phyloP scores from a whole-genome alignment of 2,888 invertebrate species.

The Melieria picta region DNA sequence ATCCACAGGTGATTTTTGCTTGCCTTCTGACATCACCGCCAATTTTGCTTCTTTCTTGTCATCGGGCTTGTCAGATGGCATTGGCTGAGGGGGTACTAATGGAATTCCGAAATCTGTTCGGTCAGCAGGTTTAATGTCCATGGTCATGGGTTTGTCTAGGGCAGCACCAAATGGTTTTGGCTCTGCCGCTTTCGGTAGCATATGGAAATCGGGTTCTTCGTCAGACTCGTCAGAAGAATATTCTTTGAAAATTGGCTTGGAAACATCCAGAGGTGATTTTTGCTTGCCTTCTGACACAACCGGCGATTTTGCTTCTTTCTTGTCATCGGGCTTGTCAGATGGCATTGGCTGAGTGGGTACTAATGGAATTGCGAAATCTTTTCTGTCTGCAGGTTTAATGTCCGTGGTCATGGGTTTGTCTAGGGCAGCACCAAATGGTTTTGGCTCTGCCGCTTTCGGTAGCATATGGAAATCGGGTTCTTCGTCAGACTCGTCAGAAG shows the following conservation, averaged over 20 bases:
- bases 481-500: conserved; percentile 7
- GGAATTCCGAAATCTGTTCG: background rate
- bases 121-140: background rate
- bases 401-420: background rate
- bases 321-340: conserved; percentile 18
- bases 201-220: background rate
- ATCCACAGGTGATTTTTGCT: conserved; percentile 14
- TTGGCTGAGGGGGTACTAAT: background rate
- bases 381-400: background rate
- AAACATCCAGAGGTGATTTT: conserved; percentile 14
- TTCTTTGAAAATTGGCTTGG: background rate
- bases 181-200: too few relatives aligned
- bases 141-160: background rate
- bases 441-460: background rate
- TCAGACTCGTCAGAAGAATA: conserved; percentile 20
- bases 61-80: conserved; percentile 15
- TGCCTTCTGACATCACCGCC: background rate
- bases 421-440: background rate
- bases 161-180: background rate
- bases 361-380: background rate
- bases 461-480: background rate
- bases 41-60: conserved; percentile 23
- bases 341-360: background rate
- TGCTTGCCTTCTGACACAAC: background rate
- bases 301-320: conserved; percentile 21